Evolutionary conservation across 1,140 invertebrate species (phyloP).

Genomic region (Meloidogyne floridensis): DNA sequence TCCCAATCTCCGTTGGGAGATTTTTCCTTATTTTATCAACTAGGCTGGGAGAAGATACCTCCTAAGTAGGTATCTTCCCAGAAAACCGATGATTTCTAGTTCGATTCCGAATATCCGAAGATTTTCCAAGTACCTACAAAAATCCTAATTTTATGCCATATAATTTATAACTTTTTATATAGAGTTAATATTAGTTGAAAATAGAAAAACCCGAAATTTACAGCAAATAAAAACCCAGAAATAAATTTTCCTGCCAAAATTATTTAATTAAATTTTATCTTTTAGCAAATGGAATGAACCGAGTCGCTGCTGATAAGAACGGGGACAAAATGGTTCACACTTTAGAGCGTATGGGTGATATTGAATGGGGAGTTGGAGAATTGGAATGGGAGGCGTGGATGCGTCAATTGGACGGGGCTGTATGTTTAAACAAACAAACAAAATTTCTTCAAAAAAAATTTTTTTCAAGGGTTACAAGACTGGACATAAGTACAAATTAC

Average conservation of each 20-base stretch:
- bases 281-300: slow-evolving; percentile 67
- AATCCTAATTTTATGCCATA: too few species aligned
- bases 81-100: too few species aligned
- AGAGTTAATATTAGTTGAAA: too few species aligned
- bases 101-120: too few species aligned
- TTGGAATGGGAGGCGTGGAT: slow-evolving; percentile 96
- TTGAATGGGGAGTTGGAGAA: slow-evolving; percentile 78
- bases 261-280: slow-evolving; percentile 7
- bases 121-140: too few species aligned
- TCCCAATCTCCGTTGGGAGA: too few species aligned
- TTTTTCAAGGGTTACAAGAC: slow-evolving; percentile 83
- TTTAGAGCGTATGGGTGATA: slow-evolving; percentile 49
- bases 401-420: slow-evolving; percentile 94
- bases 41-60: too few species aligned
- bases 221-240: not conserved
- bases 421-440: slow-evolving; percentile 68
- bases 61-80: too few species aligned
- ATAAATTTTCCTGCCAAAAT: slow-evolving; percentile 11
- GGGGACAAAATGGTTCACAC: slow-evolving; percentile 77
- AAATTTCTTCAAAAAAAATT: not conserved
- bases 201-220: too few species aligned
- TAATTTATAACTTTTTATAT: too few species aligned
- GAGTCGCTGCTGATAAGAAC: slow-evolving; percentile 55
- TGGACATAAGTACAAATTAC: slow-evolving; percentile 91
- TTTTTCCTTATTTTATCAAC: too few species aligned